A percentile compares a stretch with the other conserved stretches of the same genome.
Conservation (phyloP, 2,113 vertebrate species). For the Speoplatyrhinus poulsoni region DNA sequence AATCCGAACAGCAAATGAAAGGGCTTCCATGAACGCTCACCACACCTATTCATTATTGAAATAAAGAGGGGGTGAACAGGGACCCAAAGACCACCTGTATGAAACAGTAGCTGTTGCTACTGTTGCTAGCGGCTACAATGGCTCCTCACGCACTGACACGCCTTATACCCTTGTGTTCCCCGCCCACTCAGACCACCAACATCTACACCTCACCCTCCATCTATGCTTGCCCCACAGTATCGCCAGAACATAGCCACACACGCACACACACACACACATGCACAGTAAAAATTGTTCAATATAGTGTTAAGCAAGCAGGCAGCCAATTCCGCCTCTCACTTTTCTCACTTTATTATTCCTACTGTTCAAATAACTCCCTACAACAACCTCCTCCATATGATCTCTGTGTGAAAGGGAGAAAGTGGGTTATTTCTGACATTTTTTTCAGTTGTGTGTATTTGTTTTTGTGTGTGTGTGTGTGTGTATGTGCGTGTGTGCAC, state of each 20-base stretch:
- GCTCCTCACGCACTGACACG: background rate
- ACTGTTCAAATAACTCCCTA: conserved; percentile 19
- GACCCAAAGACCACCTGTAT: too few relatives aligned
- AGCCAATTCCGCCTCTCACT: conserved; percentile 38
- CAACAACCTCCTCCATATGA: conserved; percentile 23
- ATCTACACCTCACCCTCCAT: background rate
- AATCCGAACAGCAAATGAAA: too few relatives aligned
- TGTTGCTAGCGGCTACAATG: background rate
- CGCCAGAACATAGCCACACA: conserved; percentile 6
- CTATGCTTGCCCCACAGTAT: background rate
- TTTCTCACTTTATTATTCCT: conserved; percentile 42
- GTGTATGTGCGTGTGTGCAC: background rate
- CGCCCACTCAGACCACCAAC: background rate
- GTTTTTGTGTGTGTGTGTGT: background rate
- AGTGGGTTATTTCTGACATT: background rate
- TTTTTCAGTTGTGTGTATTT: background rate
- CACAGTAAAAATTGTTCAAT: background rate
- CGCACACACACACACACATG: conserved; percentile 16
- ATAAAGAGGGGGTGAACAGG: too few relatives aligned
- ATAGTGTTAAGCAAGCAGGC: conserved; percentile 17
- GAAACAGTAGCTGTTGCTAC: background rate
- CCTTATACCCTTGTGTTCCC: background rate
- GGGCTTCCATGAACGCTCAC: too few relatives aligned
- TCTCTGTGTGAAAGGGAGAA: background rate
- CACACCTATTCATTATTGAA: too few relatives aligned